phyloP scores from a whole-genome alignment of 2,888 invertebrate species.

The Gandaritis pyraliata region DNA sequence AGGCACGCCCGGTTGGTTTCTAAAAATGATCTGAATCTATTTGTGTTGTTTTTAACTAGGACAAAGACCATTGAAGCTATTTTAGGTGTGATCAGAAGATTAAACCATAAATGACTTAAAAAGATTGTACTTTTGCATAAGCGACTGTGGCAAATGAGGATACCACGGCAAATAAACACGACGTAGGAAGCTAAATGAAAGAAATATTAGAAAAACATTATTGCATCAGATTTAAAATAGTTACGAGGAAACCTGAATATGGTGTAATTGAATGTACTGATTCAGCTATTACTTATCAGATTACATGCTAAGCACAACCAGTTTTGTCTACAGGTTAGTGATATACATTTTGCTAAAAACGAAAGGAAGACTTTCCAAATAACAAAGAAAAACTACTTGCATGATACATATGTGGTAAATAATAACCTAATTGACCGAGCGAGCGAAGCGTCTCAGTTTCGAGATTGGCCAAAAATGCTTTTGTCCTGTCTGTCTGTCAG shows the following conservation, averaged over 20 bases:
- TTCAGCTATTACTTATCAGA: background rate
- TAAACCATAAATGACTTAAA: conserved; percentile 22
- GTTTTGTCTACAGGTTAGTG: background rate
- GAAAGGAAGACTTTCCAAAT: no score
- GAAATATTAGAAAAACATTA: conserved; percentile 8
- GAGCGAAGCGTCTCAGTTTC: no score
- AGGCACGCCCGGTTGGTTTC: no score
- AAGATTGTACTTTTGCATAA: conserved; percentile 34
- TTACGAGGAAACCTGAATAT: conserved; percentile 28
- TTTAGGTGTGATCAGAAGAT: no score
- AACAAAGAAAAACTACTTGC: background rate
- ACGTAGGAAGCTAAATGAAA: background rate
- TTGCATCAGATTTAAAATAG: conserved; percentile 11
- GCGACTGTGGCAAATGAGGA: conserved; percentile 24
- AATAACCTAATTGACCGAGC: no score
- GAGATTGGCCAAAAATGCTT: no score
- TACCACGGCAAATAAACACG: conserved; percentile 12
- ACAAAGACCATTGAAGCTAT: no score
- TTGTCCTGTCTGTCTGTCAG: no score
- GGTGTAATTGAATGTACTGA: background rate
- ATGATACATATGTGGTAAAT: no score
- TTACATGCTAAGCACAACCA: background rate
- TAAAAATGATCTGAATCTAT: no score
- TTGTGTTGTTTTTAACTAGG: no score
- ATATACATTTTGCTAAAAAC: background rate